Conservation (phyloP, 2,113 vertebrate species). For the Plectropomus leopardus region DNA sequence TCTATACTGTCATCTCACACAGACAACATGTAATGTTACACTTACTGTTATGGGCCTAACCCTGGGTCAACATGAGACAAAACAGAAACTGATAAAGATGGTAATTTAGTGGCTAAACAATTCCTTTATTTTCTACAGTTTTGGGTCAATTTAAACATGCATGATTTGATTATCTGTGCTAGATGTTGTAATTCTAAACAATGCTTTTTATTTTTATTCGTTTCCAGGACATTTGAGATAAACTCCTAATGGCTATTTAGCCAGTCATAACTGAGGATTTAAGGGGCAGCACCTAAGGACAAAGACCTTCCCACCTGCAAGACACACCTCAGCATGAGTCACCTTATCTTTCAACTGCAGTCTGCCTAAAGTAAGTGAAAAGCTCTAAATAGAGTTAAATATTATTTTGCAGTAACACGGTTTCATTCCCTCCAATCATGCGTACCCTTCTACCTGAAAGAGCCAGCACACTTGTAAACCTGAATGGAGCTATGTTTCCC, state of each 20-base stretch:
- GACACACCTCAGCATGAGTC: constrained; percentile 1
- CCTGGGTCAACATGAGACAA: too few species aligned
- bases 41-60: too few species aligned
- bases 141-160: neutral
- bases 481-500: constrained; percentile 38
- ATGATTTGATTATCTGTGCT: neutral
- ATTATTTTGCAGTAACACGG: neutral
- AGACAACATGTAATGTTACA: too few species aligned
- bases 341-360: neutral
- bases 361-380: neutral
- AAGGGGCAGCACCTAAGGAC: neutral
- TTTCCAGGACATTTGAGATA: neutral
- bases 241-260: neutral
- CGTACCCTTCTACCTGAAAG: constrained; percentile 7
- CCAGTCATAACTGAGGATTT: constrained; percentile 16
- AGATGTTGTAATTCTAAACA: neutral
- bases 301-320: neutral
- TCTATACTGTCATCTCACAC: too few species aligned
- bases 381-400: neutral
- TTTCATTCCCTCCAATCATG: neutral
- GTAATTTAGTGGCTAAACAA: too few species aligned
- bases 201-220: neutral
- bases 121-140: too few species aligned
- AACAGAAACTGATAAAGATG: too few species aligned
- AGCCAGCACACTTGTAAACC: neutral